These are phyloP conservation scores for Bellardia pandia DNA, from an alignment of 2,888 invertebrate genomes.

Conservation along the genomic window DNA sequence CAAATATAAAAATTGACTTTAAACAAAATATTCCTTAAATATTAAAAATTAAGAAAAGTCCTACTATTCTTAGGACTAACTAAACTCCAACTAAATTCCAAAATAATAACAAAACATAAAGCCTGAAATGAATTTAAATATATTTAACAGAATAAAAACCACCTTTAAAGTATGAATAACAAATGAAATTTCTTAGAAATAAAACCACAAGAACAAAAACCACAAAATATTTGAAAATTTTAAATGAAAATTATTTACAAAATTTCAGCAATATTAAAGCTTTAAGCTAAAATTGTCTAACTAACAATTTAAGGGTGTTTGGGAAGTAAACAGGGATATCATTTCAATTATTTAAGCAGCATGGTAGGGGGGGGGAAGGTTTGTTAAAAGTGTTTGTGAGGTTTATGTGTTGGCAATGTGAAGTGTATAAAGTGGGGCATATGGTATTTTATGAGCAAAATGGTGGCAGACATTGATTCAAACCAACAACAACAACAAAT, in stretches of 20 bases:
- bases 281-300: slow-evolving; percentile 37
- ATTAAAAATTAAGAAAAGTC: not conserved
- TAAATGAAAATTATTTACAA: slow-evolving; percentile 45
- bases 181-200: slow-evolving; percentile 59
- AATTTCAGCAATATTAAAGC: slow-evolving; percentile 58
- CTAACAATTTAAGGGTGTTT: slow-evolving; percentile 44
- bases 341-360: not conserved
- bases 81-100: not conserved
- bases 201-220: slow-evolving; percentile 62
- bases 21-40: not conserved
- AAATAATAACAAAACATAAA: not conserved
- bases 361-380: not conserved
- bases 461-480: slow-evolving; percentile 63
- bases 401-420: slow-evolving; percentile 25
- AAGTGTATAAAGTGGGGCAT: slow-evolving; percentile 47
- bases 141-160: slow-evolving; percentile 69
- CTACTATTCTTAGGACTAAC: not conserved
- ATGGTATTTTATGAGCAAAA: slow-evolving; percentile 60
- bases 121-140: slow-evolving; percentile 78
- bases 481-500: slow-evolving; percentile 26
- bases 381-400: not conserved
- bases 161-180: slow-evolving; percentile 30
- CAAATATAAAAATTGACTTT: not conserved
- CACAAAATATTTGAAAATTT: slow-evolving; percentile 60
- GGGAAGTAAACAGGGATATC: not conserved